Percentiles rank a stretch among this genome's conserved stretches.
Evolutionary conservation across 2,888 invertebrate genomes (phyloP).

Genomic region (Scaeva pyrastri): DNA sequence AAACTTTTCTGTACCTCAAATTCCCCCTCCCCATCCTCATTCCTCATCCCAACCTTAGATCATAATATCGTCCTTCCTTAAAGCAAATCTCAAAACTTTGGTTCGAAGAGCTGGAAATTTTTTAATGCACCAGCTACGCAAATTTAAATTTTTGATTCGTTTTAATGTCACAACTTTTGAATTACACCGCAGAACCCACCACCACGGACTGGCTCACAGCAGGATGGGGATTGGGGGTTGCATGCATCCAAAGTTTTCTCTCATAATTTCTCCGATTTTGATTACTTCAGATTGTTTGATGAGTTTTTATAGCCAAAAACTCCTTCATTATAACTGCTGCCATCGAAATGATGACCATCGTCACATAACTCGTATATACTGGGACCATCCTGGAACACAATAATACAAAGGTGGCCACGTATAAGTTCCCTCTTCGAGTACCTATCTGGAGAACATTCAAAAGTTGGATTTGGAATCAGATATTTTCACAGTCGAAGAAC

Average conservation of each 20-base stretch:
- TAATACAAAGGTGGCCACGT: conserved; percentile 19
- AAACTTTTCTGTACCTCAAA: conserved; percentile 8
- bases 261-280: conserved; percentile 33
- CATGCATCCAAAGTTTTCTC: conserved; percentile 7
- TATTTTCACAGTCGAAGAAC: conserved; percentile 48
- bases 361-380: not conserved
- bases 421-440: not conserved
- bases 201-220: not conserved
- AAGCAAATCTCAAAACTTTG: conserved; percentile 48
- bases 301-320: conserved; percentile 53
- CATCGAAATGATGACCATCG: conserved; percentile 20
- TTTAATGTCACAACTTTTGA: conserved; percentile 62
- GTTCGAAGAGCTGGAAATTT: conserved; percentile 6
- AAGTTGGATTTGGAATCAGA: conserved; percentile 32
- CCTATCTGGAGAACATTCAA: not conserved
- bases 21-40: too few species aligned
- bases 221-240: not conserved
- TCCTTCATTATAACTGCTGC: conserved; percentile 36
- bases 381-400: conserved; percentile 6
- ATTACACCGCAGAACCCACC: conserved; percentile 15
- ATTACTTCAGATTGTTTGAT: conserved; percentile 52
- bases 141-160: conserved; percentile 58
- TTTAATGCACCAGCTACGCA: conserved; percentile 34
- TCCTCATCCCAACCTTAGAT: not conserved
- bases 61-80: conserved; percentile 24